These are phyloP conservation scores for Idris sp. DNA, from an alignment of 1,140 invertebrate species.

Conservation along the genomic window DNA sequence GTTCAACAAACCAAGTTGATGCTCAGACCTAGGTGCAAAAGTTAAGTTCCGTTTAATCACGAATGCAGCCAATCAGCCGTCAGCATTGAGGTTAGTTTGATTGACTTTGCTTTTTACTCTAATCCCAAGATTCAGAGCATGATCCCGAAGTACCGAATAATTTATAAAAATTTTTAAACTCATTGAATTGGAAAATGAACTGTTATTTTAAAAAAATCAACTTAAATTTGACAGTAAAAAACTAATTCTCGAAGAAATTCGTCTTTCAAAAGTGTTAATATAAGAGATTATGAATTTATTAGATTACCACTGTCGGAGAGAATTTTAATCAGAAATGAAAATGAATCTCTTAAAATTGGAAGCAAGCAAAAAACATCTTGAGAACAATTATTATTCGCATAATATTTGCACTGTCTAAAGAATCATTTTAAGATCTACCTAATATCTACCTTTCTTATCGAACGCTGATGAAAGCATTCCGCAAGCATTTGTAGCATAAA, in stretches of 20 bases:
- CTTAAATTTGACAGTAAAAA: slow-evolving; percentile 13
- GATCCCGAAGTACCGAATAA: slow-evolving; percentile 11
- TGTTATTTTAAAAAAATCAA: slow-evolving; percentile 5
- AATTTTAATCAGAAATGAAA: too few species aligned
- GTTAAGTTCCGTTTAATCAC: slow-evolving; percentile 60
- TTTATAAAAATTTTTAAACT: slow-evolving; percentile 28
- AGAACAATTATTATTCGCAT: not conserved
- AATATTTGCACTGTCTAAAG: slow-evolving; percentile 39
- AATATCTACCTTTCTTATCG: slow-evolving; percentile 55
- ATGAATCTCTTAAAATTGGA: too few species aligned
- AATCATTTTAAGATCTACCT: slow-evolving; percentile 28
- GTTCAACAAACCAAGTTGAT: slow-evolving; percentile 30
- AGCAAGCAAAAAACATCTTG: too few species aligned
- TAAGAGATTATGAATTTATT: too few species aligned
- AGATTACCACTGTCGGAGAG: too few species aligned
- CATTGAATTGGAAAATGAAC: slow-evolving; percentile 20
- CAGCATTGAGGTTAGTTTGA: slow-evolving; percentile 26
- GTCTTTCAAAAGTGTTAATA: slow-evolving; percentile 7
- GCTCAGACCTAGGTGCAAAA: slow-evolving; percentile 26
- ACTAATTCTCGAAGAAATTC: slow-evolving; percentile 12
- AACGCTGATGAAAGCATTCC: slow-evolving; percentile 52
- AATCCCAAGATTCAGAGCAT: slow-evolving; percentile 4
- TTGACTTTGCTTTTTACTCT: slow-evolving; percentile 19
- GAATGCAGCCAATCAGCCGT: slow-evolving; percentile 31
- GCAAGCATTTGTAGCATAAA: slow-evolving; percentile 40